Conservation (phyloP, 2,888 invertebrate genomes). For the Apamea anceps region DNA sequence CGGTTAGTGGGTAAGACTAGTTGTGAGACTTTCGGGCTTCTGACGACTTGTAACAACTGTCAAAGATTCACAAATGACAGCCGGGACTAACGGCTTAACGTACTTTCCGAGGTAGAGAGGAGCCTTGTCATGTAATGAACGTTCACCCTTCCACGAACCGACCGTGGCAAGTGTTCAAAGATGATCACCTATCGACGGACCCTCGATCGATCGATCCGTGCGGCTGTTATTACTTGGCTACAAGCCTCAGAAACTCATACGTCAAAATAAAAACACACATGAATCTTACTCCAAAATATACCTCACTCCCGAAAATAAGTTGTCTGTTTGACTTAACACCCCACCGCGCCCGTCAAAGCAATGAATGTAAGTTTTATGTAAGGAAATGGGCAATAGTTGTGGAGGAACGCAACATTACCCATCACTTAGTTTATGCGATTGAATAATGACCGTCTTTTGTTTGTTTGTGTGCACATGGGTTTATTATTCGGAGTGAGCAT, state of each 20-base stretch:
- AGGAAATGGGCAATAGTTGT: constrained; percentile 56
- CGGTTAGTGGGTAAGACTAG: no score
- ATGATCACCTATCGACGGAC: no score
- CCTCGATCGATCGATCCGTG: not conserved
- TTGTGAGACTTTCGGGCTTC: no score
- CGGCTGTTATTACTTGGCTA: not conserved
- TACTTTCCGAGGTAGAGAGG: not conserved
- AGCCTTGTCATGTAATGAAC: not conserved
- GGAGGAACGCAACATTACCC: constrained; percentile 57
- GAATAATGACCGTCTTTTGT: constrained; percentile 52
- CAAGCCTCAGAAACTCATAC: not conserved
- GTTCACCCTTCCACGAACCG: no score
- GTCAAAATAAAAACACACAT: constrained; percentile 21
- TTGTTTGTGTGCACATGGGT: constrained; percentile 40
- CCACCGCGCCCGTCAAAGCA: constrained; percentile 24
- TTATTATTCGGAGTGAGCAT: not conserved
- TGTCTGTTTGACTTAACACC: constrained; percentile 50
- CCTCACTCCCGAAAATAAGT: constrained; percentile 20
- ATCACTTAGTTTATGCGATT: constrained; percentile 60
- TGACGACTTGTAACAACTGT: no score
- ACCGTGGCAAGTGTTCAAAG: no score
- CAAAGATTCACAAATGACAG: not conserved
- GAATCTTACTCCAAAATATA: constrained; percentile 15
- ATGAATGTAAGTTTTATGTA: constrained; percentile 64
- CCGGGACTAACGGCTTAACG: not conserved